Conservation (phyloP, 2,888 invertebrate genomes). For the Sclerodermus sp. region DNA sequence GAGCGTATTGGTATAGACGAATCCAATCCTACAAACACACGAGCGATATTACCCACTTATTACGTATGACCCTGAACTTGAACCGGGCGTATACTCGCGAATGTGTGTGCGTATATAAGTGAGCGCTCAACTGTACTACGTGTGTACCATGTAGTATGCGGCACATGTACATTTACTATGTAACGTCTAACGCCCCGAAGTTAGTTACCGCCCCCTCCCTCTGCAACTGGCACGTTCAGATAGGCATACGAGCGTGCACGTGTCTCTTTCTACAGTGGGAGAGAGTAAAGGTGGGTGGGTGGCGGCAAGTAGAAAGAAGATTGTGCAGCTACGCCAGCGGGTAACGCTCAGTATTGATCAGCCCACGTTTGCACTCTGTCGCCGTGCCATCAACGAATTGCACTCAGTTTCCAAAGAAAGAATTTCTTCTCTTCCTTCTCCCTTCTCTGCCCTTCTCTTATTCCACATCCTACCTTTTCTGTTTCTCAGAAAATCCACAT, state of each 20-base stretch:
- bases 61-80: slow-evolving; percentile 33
- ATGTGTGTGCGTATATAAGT: neutral
- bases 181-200: no score
- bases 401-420: neutral
- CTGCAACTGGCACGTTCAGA: no score
- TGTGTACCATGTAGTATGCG: neutral
- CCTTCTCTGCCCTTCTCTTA: no score
- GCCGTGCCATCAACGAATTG: slow-evolving; percentile 28
- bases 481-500: no score
- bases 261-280: neutral
- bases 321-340: no score
- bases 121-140: neutral
- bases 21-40: no score
- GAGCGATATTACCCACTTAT: slow-evolving; percentile 3
- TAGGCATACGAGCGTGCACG: neutral
- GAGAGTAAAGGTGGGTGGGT: no score
- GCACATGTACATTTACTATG: neutral
- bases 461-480: no score
- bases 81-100: slow-evolving; percentile 9
- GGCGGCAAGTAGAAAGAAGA: no score
- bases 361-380: slow-evolving; percentile 32
- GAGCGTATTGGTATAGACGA: no score
- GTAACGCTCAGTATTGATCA: slow-evolving; percentile 37
- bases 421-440: no score
- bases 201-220: no score